phyloP scores from a whole-genome alignment of 2,888 invertebrate species.

The Meteorus cinctellus region DNA sequence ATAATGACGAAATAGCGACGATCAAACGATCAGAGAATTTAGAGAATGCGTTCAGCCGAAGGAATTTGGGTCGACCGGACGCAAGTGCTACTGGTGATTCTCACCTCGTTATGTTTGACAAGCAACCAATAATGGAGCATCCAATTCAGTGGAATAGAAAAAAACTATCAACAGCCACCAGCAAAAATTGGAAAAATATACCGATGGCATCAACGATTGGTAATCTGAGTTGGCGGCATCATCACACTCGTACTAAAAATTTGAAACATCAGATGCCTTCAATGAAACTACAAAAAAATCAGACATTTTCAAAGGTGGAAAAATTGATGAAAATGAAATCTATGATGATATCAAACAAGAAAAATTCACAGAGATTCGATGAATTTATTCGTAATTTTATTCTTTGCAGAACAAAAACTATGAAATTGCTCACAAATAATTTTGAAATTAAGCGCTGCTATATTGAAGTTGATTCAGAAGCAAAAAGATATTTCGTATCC shows the following conservation, averaged over 20 bases:
- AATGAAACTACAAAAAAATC: not conserved
- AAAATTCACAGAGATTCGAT: not conserved
- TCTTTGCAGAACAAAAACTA: not conserved
- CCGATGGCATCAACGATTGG: not conserved
- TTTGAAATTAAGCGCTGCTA: not conserved
- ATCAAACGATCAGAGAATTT: not conserved
- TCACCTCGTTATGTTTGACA: conserved; percentile 6
- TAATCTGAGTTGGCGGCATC: not conserved
- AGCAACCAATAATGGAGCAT: conserved; percentile 42
- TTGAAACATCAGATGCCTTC: not conserved
- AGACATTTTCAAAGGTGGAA: not conserved
- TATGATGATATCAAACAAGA: not conserved
- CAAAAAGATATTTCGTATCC: not conserved
- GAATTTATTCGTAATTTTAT: not conserved
- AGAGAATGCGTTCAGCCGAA: not conserved
- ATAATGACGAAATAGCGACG: not conserved
- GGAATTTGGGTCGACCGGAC: conserved; percentile 26
- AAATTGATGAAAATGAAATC: not conserved
- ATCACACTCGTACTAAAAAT: not conserved
- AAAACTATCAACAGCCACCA: not conserved
- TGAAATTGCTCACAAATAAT: not conserved
- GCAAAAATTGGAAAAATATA: conserved; percentile 4
- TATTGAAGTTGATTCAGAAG: not conserved
- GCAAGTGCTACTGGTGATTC: conserved; percentile 7
- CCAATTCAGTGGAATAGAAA: conserved; percentile 50